phyloP scores from a whole-genome alignment of 1,140 invertebrate genomes.

The Nasonia vitripennis region DNA sequence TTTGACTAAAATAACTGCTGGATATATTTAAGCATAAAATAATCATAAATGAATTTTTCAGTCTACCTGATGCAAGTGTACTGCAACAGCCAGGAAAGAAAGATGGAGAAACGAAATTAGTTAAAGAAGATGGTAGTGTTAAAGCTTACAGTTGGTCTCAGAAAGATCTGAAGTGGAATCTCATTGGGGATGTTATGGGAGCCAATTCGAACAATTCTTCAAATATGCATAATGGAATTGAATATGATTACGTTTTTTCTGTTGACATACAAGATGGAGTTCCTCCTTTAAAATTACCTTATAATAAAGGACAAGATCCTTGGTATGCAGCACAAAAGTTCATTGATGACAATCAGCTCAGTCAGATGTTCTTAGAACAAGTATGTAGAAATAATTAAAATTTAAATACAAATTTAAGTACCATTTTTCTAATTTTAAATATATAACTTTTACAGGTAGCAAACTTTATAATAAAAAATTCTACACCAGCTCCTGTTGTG shows the following conservation, averaged over 20 bases:
- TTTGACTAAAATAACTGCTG: neutral
- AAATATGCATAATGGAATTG: slow-evolving; percentile 91
- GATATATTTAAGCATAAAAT: neutral
- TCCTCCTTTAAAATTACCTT: slow-evolving; percentile 92
- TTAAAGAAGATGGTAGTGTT: slow-evolving; percentile 84
- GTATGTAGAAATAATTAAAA: slow-evolving; percentile 74
- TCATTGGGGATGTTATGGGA: slow-evolving; percentile 93
- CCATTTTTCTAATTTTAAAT: slow-evolving; percentile 10
- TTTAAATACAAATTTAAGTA: neutral
- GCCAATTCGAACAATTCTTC: slow-evolving; percentile 76
- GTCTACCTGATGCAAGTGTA: slow-evolving; percentile 86
- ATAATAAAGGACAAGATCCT: slow-evolving; percentile 92
- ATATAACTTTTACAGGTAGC: slow-evolving; percentile 82
- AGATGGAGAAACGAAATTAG: slow-evolving; percentile 91
- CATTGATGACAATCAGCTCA: slow-evolving; percentile 90
- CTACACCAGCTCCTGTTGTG: slow-evolving; percentile 57
- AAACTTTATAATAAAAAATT: slow-evolving; percentile 95
- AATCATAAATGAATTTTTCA: slow-evolving; percentile 55
- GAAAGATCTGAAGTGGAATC: slow-evolving; percentile 84
- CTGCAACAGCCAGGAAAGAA: slow-evolving; percentile 85
- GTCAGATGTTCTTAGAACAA: slow-evolving; percentile 92
- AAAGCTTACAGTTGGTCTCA: slow-evolving; percentile 88
- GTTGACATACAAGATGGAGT: slow-evolving; percentile 94
- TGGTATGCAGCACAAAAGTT: slow-evolving; percentile 94
- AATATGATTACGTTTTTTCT: slow-evolving; percentile 97